Conservation (phyloP, 2,888 invertebrate species). For the Cactoblastis cactorum region DNA sequence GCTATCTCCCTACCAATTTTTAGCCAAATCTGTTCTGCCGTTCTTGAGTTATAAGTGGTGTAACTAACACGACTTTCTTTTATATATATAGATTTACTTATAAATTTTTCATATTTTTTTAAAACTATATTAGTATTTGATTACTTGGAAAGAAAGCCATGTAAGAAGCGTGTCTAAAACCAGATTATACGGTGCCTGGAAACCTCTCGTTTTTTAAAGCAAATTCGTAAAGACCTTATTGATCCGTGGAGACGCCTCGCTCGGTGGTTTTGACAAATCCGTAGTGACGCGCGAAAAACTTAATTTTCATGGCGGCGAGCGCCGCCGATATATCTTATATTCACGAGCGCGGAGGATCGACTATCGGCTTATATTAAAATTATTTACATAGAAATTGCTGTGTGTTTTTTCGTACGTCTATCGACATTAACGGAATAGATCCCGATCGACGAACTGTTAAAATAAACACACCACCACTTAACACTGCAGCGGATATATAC, state of each 20-base stretch:
- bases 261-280: conserved; percentile 8
- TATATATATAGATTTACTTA: too few relatives aligned
- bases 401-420: neutral
- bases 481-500: too few relatives aligned
- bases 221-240: neutral
- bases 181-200: neutral
- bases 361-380: conserved; percentile 10
- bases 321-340: conserved; percentile 6
- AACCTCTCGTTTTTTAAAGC: neutral
- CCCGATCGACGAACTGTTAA: too few relatives aligned
- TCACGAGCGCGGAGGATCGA: neutral
- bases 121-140: too few relatives aligned
- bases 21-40: too few relatives aligned
- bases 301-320: conserved; percentile 9
- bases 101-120: too few relatives aligned
- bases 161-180: neutral
- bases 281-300: conserved; percentile 12
- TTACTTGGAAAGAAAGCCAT: too few relatives aligned
- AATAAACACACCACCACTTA: too few relatives aligned
- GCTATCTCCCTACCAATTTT: too few relatives aligned
- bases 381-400: conserved; percentile 9
- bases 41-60: too few relatives aligned
- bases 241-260: neutral
- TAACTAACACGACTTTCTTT: too few relatives aligned
- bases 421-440: neutral